A percentile compares a stretch with the other conserved stretches of the same genome.
Evolutionary conservation across 2,113 vertebrate genomes (phyloP).

Genomic region (Corythornis cristatus): DNA sequence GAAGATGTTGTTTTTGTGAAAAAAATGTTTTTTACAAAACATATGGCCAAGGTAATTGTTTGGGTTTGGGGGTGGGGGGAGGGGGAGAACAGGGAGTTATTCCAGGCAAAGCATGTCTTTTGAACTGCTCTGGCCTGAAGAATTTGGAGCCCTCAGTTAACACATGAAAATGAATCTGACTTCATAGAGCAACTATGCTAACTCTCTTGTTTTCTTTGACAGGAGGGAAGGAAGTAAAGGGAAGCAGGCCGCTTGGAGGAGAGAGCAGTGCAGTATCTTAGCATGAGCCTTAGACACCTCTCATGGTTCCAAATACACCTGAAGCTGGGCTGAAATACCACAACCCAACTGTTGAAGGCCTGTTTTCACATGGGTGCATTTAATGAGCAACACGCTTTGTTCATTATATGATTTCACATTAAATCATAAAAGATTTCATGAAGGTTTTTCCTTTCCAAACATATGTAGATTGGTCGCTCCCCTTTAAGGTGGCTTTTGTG

Average conservation of each 20-base stretch:
- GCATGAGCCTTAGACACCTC: background rate
- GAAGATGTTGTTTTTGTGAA: conserved; percentile 2
- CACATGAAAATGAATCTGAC: background rate
- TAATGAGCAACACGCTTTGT: conserved; percentile 38
- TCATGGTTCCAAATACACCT: background rate
- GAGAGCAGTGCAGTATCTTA: fast-evolving
- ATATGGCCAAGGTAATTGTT: conserved; percentile 46
- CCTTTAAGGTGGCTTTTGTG: conserved; percentile 59
- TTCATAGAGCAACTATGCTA: background rate
- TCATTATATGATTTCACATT: conserved; percentile 34
- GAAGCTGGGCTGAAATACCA: background rate
- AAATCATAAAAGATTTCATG: conserved; percentile 25
- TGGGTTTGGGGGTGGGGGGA: background rate
- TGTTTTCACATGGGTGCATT: background rate
- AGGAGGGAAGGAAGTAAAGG: background rate
- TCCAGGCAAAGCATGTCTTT: background rate
- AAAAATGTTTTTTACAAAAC: conserved; percentile 49
- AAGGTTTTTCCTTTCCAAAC: conserved; percentile 48
- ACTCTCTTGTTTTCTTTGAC: background rate
- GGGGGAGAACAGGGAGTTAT: background rate
- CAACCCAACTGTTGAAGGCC: background rate
- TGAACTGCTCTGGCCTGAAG: conserved; percentile 7
- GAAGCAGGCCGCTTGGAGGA: background rate
- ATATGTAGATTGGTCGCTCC: background rate
- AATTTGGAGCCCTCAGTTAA: background rate